Evolutionary conservation across 2,888 invertebrate species (phyloP), one percentile per base, ranked within the genome.

Genomic region (Drosophila parthenogenetica): DNA sequence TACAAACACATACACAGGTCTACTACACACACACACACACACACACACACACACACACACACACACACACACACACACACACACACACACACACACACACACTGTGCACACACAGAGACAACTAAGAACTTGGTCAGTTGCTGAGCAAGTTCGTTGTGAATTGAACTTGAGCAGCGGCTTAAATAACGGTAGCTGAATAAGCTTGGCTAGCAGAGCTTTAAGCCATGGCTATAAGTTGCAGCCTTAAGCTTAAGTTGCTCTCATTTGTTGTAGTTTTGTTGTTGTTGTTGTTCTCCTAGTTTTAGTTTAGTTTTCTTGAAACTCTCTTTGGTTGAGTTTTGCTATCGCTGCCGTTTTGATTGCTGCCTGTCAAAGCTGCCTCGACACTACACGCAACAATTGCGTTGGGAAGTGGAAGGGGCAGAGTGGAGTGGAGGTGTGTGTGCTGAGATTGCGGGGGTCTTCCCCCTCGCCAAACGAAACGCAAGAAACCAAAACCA

Each of bases 321-420:
- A n/a, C 39, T 60, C 48, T 46, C 25, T 48, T 49, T 57, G 37
- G 40, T 58, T 63, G 50, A 49, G 42, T 76, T 77, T 73, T 68
- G 78, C 69, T 80, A 73, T 80, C 78, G 77, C 69, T 70, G 77
- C 64, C 57, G 67, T 63, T 77, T 78, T 81, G 77, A 79, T 77
- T 79, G 80, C 68, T 66, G 71, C 60, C 75, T 73, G 78, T 77
- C 69, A 64, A 45, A 46, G 45, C 17, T 40, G 42, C 45, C 13
- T 35, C 32, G 19, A 51, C 29, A 25, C 16, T n/a, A 32, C 45
- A 17, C 29, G 45, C 45, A 45, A 45, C 32, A 11, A 13, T 2
- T 10, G n/a, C 4, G 14, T 2, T 29, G 29, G 11, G 48, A 11
- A 5, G 29, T 14, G 4, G 14, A 17, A 3, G n/a, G 5, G 16